Conservation (phyloP, 2,888 invertebrate species). For the Frankliniella fusca region DNA sequence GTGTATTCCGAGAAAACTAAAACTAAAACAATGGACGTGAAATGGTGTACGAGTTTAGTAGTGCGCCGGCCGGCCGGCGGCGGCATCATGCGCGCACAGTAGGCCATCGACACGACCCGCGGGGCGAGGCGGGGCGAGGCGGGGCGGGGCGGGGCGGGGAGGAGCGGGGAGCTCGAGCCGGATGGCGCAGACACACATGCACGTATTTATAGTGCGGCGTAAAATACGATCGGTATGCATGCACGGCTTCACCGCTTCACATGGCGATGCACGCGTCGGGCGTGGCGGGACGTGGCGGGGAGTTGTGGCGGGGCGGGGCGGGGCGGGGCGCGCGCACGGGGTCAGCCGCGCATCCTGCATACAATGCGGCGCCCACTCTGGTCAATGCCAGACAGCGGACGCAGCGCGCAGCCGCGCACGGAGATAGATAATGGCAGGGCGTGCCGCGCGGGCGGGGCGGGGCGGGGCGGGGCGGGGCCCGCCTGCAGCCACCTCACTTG, state of each 20-base stretch:
- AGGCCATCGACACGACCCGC: neutral
- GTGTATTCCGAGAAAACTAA: too few species aligned
- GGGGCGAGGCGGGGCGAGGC: neutral
- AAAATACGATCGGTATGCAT: constrained; percentile 20
- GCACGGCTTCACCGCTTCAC: neutral
- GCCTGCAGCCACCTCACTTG: neutral
- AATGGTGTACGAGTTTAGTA: too few species aligned
- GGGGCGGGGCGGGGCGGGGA: neutral
- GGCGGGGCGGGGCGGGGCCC: neutral
- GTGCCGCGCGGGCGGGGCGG: neutral
- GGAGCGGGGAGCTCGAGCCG: neutral
- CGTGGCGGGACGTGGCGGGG: neutral
- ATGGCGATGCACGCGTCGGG: neutral
- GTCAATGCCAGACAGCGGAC: neutral
- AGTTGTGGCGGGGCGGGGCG: neutral
- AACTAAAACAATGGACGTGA: too few species aligned
- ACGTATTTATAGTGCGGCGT: constrained; percentile 13
- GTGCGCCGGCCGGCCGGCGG: neutral
- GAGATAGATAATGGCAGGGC: neutral
- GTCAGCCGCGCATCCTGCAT: constrained; percentile 2
- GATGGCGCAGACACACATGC: constrained; percentile 8
- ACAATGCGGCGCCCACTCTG: neutral
- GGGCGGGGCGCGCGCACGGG: neutral
- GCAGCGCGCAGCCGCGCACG: neutral
- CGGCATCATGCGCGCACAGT: neutral